Percentiles rank a stretch among this genome's conserved stretches.
phyloP scores from a whole-genome alignment of 2,888 invertebrate species.

The Cephus spinipes region DNA sequence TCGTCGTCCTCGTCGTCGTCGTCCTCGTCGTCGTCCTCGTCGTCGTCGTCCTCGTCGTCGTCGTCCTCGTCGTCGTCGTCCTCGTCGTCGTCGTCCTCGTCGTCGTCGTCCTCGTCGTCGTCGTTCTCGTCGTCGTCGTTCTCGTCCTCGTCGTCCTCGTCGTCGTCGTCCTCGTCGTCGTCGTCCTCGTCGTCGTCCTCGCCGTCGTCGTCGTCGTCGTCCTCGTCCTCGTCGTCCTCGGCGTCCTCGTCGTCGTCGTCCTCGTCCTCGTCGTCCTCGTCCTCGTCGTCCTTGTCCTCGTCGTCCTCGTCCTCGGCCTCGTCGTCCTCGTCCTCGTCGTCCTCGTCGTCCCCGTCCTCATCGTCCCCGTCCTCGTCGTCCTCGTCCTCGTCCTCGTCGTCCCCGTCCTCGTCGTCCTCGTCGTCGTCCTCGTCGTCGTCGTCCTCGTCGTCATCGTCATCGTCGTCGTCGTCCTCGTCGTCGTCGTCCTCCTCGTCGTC shows the following conservation, averaged over 20 bases:
- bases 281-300: too few species aligned
- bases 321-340: too few species aligned
- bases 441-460: neutral
- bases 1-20: neutral
- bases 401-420: too few species aligned
- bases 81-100: neutral
- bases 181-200: conserved; percentile 9
- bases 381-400: too few species aligned
- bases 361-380: too few species aligned
- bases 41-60: too few species aligned
- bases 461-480: neutral
- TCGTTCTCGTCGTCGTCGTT: too few species aligned
- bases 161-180: conserved; percentile 13
- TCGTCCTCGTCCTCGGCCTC: too few species aligned
- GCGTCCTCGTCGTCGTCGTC: neutral
- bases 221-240: too few species aligned
- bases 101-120: neutral
- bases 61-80: conserved; percentile 12
- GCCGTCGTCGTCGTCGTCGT: conserved; percentile 5
- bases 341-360: too few species aligned
- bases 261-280: neutral
- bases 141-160: neutral
- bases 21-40: conserved; percentile 7
- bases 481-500: too few species aligned
- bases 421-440: too few species aligned